Percentiles rank a stretch among this genome's conserved stretches.
phyloP scores from a whole-genome alignment of 2,888 invertebrate species.

The Tetanocera ferruginea region DNA sequence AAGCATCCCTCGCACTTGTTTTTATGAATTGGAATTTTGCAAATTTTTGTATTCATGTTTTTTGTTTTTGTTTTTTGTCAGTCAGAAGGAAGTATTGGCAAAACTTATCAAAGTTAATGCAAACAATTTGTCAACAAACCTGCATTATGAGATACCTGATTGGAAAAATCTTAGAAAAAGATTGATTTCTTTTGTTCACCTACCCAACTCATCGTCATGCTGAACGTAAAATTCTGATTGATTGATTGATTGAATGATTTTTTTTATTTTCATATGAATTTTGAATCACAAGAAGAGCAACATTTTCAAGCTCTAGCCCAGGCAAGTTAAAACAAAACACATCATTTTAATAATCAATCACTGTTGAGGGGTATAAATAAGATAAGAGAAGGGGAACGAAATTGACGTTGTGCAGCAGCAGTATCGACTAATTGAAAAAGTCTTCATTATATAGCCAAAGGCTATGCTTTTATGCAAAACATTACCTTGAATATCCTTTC shows the following conservation, averaged over 20 bases:
- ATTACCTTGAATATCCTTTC: no score
- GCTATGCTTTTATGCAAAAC: no score
- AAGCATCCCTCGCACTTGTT: neutral
- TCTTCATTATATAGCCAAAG: no score
- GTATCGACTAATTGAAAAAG: neutral
- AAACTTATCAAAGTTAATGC: slow-evolving; percentile 49
- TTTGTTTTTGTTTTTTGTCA: no score
- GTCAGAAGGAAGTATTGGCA: neutral
- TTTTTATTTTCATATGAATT: slow-evolving; percentile 21
- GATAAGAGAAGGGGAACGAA: neutral
- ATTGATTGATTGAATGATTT: slow-evolving; percentile 24
- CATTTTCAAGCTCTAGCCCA: neutral
- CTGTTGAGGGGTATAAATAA: neutral
- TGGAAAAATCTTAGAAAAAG: slow-evolving; percentile 45
- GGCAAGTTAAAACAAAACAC: no score
- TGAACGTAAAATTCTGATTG: neutral
- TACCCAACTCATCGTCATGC: slow-evolving; percentile 7
- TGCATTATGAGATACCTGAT: slow-evolving; percentile 57
- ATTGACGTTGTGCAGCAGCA: neutral
- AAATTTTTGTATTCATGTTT: no score
- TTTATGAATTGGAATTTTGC: neutral
- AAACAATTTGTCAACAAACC: slow-evolving; percentile 57
- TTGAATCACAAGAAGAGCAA: neutral
- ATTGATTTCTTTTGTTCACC: slow-evolving; percentile 27
- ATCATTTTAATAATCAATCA: no score